These are phyloP conservation scores for Apodemia hepburni DNA, from an alignment of 2,888 invertebrate genomes.

Conservation along the genomic window DNA sequence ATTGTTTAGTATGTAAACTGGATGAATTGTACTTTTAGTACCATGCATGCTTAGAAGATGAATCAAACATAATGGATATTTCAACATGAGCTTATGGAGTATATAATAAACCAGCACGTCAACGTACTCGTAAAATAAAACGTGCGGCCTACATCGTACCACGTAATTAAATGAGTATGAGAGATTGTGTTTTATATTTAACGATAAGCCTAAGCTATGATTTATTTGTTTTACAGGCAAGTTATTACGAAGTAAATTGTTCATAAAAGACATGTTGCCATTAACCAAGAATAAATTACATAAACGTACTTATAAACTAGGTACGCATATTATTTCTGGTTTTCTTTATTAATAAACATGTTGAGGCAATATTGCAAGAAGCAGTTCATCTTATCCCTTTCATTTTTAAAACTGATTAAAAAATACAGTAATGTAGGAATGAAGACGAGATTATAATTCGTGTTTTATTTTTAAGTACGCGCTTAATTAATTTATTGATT, in stretches of 20 bases:
- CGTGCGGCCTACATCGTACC: slow-evolving; percentile 31
- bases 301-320: too few species aligned
- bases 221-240: slow-evolving; percentile 18
- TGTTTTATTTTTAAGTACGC: too few species aligned
- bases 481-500: too few species aligned
- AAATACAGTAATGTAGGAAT: too few species aligned
- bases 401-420: too few species aligned
- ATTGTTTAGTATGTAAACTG: too few species aligned
- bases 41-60: not conserved
- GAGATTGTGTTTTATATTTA: slow-evolving; percentile 22
- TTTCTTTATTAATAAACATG: too few species aligned
- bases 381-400: too few species aligned
- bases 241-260: slow-evolving; percentile 12
- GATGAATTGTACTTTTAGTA: too few species aligned
- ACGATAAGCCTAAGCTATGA: slow-evolving; percentile 14
- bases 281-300: not conserved
- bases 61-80: not conserved
- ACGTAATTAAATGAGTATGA: slow-evolving; percentile 31
- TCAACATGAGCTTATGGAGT: not conserved
- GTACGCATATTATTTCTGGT: too few species aligned
- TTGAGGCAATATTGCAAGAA: too few species aligned
- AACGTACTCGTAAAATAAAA: slow-evolving; percentile 29
- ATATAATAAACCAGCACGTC: slow-evolving; percentile 30
- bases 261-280: slow-evolving; percentile 13
- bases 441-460: too few species aligned